These are phyloP conservation scores for Chroicocephalus ridibundus DNA, from an alignment of 2,113 vertebrate species.

Conservation along the genomic window DNA sequence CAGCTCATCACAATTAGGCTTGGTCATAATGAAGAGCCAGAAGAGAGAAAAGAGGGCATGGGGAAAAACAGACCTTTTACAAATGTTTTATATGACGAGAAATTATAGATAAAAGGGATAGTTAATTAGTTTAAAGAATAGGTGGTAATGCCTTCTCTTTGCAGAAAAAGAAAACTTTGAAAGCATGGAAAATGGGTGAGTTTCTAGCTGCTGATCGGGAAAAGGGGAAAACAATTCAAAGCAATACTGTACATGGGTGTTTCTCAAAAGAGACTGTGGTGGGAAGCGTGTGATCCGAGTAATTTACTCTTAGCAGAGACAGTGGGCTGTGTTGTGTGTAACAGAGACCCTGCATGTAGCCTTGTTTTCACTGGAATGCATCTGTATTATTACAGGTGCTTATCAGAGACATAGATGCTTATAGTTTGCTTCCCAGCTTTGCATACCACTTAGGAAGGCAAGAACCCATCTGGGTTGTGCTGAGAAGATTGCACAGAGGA, in stretches of 20 bases:
- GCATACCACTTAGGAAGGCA: background rate
- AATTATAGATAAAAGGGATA: conserved; percentile 61
- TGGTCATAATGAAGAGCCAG: conserved; percentile 54
- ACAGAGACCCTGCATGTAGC: background rate
- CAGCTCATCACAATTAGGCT: conserved; percentile 61
- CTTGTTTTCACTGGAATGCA: background rate
- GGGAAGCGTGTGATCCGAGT: conserved; percentile 33
- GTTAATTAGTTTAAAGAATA: conserved; percentile 65
- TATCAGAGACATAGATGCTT: background rate
- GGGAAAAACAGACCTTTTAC: conserved; percentile 67
- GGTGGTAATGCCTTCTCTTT: conserved; percentile 39
- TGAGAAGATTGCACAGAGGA: background rate
- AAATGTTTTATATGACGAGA: conserved; percentile 59
- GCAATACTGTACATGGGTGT: conserved; percentile 21
- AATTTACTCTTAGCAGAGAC: background rate
- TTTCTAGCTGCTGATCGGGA: conserved; percentile 41
- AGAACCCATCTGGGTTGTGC: background rate
- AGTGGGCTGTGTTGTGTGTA: background rate
- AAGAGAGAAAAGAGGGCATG: conserved; percentile 60
- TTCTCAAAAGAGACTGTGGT: conserved; percentile 7
- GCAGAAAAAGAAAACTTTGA: conserved; percentile 32
- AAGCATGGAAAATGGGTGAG: conserved; percentile 18
- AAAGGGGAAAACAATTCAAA: conserved; percentile 39
- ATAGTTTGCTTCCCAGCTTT: background rate
- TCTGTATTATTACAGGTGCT: background rate